Percentiles rank a stretch among this genome's conserved stretches.
phyloP scores from a whole-genome alignment of 2,888 invertebrate species.

The Mythimna albipuncta region DNA sequence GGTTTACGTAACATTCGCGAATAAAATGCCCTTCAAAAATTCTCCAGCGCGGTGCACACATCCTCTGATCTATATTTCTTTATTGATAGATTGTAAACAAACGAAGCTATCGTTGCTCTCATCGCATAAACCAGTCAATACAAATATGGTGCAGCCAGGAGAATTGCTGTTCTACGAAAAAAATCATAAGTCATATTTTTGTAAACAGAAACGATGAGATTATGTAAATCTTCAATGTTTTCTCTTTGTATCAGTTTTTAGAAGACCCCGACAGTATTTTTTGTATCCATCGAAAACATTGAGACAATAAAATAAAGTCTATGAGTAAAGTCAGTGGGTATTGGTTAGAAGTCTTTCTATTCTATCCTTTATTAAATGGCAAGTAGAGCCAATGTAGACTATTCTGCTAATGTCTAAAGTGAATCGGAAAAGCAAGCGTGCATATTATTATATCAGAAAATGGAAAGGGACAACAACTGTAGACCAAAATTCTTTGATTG shows the following conservation, averaged over 20 bases:
- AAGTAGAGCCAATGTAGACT: no score
- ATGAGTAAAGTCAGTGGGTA: background rate
- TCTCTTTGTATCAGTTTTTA: conserved; percentile 3
- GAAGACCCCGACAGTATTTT: background rate
- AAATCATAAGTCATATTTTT: conserved; percentile 29
- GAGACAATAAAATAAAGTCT: background rate
- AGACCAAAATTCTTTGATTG: no score
- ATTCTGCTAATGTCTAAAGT: no score
- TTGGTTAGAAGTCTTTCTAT: background rate
- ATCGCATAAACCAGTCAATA: conserved; percentile 37
- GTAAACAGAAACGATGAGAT: conserved; percentile 5
- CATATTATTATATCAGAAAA: no score
- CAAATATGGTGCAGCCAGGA: conserved; percentile 38
- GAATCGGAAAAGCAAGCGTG: no score
- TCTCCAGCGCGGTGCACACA: conserved; percentile 46
- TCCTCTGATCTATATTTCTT: conserved; percentile 42
- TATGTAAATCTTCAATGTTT: background rate
- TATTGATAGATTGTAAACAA: conserved; percentile 57
- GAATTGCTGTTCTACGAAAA: conserved; percentile 32
- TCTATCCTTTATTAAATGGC: no score
- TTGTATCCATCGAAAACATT: background rate
- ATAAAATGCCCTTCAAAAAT: conserved; percentile 59
- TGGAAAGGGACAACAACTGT: no score
- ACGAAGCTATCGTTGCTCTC: conserved; percentile 37
- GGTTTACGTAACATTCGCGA: conserved; percentile 40